A percentile compares a stretch with the other conserved stretches of the same genome.
These are phyloP conservation scores for Ophiothrix spiculata DNA, from an alignment of 35 echinoderm and acorn worm genomes.

Conservation along the genomic window DNA sequence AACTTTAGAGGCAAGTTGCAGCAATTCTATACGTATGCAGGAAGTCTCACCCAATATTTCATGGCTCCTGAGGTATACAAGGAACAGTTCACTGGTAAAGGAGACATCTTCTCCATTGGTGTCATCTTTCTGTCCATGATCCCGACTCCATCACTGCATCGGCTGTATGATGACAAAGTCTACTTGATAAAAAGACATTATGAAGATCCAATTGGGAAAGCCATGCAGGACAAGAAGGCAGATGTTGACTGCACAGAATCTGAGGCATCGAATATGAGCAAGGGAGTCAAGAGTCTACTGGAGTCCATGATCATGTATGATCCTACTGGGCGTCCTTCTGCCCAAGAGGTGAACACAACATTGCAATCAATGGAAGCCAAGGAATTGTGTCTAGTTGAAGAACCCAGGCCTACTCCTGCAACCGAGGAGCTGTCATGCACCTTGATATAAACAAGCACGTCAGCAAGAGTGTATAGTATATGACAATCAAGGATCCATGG, in stretches of 20 bases:
- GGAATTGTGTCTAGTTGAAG: too few species aligned
- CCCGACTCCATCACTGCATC: background rate
- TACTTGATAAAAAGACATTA: background rate
- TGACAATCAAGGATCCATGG: too few species aligned
- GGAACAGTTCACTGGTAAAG: background rate
- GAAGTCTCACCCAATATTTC: background rate
- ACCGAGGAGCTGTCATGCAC: too few species aligned
- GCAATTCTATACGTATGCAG: background rate
- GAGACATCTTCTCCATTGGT: background rate
- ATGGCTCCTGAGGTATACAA: background rate
- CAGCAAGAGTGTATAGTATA: too few species aligned
- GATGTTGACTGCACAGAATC: background rate
- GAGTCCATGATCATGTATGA: background rate
- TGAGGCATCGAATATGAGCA: background rate
- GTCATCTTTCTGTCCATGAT: background rate
- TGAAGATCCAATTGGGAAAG: background rate
- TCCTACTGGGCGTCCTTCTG: background rate
- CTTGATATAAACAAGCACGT: too few species aligned
- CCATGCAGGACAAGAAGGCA: background rate
- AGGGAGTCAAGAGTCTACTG: background rate
- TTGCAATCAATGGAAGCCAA: background rate
- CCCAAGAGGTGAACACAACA: background rate
- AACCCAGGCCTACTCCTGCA: too few species aligned
- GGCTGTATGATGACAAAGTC: background rate
- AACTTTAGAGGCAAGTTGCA: background rate